Base-by-base conservation (phyloP, 1,140 invertebrate species). In the Melipona quadrifasciata region DNA sequence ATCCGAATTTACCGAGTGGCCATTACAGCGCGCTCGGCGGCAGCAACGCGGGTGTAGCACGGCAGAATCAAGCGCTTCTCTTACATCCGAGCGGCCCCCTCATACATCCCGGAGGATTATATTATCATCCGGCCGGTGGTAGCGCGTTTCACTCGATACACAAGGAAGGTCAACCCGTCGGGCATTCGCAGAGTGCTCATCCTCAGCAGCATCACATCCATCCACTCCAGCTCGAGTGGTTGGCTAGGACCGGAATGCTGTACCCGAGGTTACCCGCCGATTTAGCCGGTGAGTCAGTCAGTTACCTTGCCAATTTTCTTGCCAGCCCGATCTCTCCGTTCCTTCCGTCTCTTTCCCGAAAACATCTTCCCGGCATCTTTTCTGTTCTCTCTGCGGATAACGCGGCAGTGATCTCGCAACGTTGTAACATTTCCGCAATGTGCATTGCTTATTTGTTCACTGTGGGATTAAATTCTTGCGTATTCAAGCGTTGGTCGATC, bases 241-340 rank as follows among this genome's bases (percentile, higher is more conserved):
- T 98, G 55, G 97, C 97, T 1, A 96, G 97, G 86, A 97, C 97
- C 21, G 97, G 97, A 19, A 98, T 98, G 97, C 96, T 98, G 72
- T 98, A 98, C 91, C 97, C 97, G 74, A 95, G 97, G 90, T 95
- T 98, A 88, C 97, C 97, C 12, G 97, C 95, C 65, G 95, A 96
- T 86, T 91, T 96, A 16, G 92, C 95, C 92, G 95, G 95, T 96
- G 79, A 93, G 93, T 93, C 58, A 11, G 93, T 93, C 53, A 11
- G n/a, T 31, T 27, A 78, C 27, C 68, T 34, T n/a, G 34, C 17
- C 27, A 67, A 68, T 14, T 68, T 4, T 19, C 31, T 2, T 10
- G 1, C 17, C 39, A 47, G 39, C 11, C 31, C 17, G 17, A 24
- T 67, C 17, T 3, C 17, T 67, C 31, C 0, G 31, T 31, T 34